Evolutionary conservation across 2,888 invertebrate genomes (phyloP), one percentile per base, ranked within the genome.

Genomic region (Orthonevra nobilis): DNA sequence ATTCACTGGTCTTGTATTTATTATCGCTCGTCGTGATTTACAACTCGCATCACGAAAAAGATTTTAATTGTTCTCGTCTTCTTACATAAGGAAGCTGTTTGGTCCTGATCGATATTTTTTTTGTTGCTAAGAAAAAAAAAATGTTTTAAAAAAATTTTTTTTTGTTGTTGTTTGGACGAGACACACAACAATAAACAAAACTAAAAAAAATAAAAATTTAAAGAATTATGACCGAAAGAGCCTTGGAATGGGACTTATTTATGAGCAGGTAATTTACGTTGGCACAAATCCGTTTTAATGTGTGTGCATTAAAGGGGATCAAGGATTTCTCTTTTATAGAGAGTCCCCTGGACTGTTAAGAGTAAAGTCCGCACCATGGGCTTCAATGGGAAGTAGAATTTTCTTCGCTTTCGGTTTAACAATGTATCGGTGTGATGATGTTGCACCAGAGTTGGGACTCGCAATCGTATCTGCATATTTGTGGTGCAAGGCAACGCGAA

Each of bases 241-340:
- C 70, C 70, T 70, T 70, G 61, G 52, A n/a, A 7, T 36, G 52
- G 40, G 52, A 20, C 52, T 70, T 70, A 70, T 70, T 70, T 70
- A 70, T 61, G 70, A 61, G 61, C 70, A 52, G 70, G 70, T 70
- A 70, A 61, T 70, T 70, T 70, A 70, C 70, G 70, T 60, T 60
- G 70, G 61, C 70, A 70, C 61, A 70, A 61, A 70, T 70, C 70
- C 70, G 70, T 70, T 70, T 70, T 70, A 70, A 70, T 70, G 52
- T 52, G 44, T 44, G 28, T n/a, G n/a, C 70, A 70, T 70, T 70
- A 70, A 70, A 70, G 38, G 23, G 70, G 54, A 70, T 70, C 70
- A 61, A 61, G 70, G 52, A 70, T 46, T 48, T 60, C 19, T 40
- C 9, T 56, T 44, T 30, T 48, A 38, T 28, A 56, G 60, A 34